phyloP scores from a whole-genome alignment of 2,888 invertebrate genomes.

The Temnothorax ravouxi region DNA sequence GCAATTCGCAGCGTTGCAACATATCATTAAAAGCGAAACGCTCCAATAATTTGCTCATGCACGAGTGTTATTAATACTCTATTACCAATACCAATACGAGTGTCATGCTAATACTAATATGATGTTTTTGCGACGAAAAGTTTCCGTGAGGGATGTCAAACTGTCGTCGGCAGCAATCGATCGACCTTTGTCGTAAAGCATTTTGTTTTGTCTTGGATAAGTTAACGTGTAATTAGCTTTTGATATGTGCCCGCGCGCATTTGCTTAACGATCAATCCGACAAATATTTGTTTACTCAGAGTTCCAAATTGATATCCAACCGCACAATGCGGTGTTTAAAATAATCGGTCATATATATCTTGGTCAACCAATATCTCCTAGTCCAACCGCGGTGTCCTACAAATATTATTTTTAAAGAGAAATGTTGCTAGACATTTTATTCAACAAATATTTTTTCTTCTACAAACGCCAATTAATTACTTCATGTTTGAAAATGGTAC shows the following conservation, averaged over 20 bases:
- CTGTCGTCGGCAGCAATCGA: not conserved
- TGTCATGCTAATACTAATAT: constrained; percentile 12
- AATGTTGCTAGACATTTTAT: not conserved
- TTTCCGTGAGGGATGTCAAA: constrained; percentile 12
- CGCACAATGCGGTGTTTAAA: not conserved
- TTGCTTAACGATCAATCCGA: not conserved
- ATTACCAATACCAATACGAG: not conserved
- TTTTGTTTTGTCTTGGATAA: not conserved
- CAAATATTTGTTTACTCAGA: not conserved
- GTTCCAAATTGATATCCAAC: not conserved
- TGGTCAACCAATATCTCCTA: not conserved
- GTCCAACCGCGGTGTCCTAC: not conserved
- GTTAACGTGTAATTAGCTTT: constrained; percentile 35
- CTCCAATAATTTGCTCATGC: not conserved
- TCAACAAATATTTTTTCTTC: not conserved
- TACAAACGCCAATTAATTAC: not conserved
- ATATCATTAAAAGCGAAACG: not conserved
- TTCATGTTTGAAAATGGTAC: not conserved
- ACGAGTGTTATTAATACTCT: not conserved
- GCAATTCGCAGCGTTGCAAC: constrained; percentile 2
- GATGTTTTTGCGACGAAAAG: constrained; percentile 28
- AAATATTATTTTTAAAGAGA: constrained; percentile 9
- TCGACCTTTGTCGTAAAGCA: not conserved
- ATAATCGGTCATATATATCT: constrained; percentile 15
- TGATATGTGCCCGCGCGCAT: not conserved